Evolutionary conservation across 2,113 vertebrate genomes (phyloP).

Genomic region (Thunnus maccoyii): DNA sequence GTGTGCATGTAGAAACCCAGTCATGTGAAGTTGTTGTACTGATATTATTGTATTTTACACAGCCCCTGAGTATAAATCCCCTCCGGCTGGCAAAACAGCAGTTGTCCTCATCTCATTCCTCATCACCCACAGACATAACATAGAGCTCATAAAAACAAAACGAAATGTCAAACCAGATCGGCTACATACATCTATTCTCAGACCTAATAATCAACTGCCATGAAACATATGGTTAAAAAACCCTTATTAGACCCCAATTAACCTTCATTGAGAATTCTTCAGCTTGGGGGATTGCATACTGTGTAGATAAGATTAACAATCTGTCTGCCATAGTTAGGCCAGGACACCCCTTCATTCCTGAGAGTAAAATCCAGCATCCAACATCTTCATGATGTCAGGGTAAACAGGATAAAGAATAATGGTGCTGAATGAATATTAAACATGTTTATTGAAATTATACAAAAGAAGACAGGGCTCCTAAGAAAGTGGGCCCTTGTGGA

Average conservation of each 20-base stretch:
- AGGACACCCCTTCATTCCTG: not conserved
- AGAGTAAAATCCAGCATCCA: not conserved
- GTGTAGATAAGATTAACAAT: not conserved
- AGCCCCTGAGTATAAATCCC: too few species aligned
- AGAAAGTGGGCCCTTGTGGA: conserved; percentile 25
- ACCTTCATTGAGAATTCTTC: not conserved
- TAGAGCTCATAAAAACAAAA: too few species aligned
- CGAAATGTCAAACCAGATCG: too few species aligned
- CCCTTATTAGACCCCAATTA: not conserved
- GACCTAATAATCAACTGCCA: not conserved
- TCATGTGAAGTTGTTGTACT: too few species aligned
- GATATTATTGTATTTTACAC: too few species aligned
- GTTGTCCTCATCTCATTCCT: too few species aligned
- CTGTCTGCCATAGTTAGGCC: not conserved
- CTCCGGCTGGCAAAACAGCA: too few species aligned
- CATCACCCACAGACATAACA: too few species aligned
- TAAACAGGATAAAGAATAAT: conserved; percentile 33
- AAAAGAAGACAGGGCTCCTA: conserved; percentile 31
- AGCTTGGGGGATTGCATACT: not conserved
- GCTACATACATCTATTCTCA: not conserved
- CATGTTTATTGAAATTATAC: conserved; percentile 33
- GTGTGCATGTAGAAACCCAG: too few species aligned
- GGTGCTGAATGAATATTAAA: conserved; percentile 45
- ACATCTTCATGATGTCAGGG: conserved; percentile 4
- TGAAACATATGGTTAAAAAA: not conserved